phyloP scores from a whole-genome alignment of 2,797 vertebrate species.

The Anomalospiza imberbis region DNA sequence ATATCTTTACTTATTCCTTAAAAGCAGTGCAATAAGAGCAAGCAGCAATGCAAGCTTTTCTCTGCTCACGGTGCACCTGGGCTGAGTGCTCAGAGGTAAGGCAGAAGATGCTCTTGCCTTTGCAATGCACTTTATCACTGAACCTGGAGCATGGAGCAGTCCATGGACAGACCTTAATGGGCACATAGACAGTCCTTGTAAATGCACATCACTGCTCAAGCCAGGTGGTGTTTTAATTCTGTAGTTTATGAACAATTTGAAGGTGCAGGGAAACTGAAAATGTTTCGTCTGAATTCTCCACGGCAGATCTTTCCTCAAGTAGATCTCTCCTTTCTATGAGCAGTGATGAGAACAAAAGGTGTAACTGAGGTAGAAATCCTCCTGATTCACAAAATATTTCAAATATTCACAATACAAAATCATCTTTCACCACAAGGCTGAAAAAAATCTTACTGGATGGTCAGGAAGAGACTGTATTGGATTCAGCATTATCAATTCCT shows the following conservation, averaged over 20 bases:
- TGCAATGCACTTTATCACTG: not conserved
- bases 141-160: not conserved
- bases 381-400: not conserved
- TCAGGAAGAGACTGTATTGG: not conserved
- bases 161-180: not conserved
- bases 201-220: not conserved
- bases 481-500: not conserved
- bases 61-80: not conserved
- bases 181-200: not conserved
- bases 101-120: not conserved
- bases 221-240: not conserved
- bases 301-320: not conserved
- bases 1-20: not conserved
- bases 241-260: not conserved
- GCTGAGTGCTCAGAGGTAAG: not conserved
- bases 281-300: not conserved
- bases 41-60: not conserved
- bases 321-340: not conserved
- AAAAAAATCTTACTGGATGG: not conserved
- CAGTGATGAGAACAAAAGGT: not conserved
- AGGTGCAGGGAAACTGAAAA: not conserved
- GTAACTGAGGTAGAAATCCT: not conserved
- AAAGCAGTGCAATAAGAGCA: not conserved
- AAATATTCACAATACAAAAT: not conserved
- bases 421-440: not conserved